Evolutionary conservation across 2,888 invertebrate genomes (phyloP).

Genomic region (Drosophila ustulata): DNA sequence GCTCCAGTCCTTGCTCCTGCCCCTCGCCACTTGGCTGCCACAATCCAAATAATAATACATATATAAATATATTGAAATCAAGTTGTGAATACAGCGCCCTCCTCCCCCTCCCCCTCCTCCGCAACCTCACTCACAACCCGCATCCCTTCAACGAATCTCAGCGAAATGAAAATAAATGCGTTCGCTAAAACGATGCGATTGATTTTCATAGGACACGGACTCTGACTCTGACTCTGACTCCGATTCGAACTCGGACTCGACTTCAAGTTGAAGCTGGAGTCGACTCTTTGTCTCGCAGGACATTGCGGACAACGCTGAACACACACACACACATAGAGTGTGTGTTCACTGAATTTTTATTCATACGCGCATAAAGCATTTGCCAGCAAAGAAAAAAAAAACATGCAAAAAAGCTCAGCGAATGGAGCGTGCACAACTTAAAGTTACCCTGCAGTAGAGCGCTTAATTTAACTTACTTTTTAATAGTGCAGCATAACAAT

Average conservation of each 20-base stretch:
- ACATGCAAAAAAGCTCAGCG: background rate
- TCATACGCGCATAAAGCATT: slow-evolving; percentile 62
- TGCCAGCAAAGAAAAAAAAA: slow-evolving; percentile 17
- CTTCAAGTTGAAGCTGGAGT: background rate
- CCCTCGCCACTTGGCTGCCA: slow-evolving; percentile 32
- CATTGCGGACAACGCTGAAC: slow-evolving; percentile 12
- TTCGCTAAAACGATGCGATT: slow-evolving; percentile 83
- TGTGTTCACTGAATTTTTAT: slow-evolving; percentile 47
- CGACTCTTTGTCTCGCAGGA: slow-evolving; percentile 27
- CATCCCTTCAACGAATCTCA: slow-evolving; percentile 59
- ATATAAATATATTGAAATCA: slow-evolving; percentile 66
- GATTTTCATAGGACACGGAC: slow-evolving; percentile 74
- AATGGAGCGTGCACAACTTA: background rate
- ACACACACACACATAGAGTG: background rate
- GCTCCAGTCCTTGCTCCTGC: background rate
- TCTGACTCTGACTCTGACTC: background rate
- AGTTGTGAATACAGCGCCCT: slow-evolving; percentile 45
- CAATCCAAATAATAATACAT: slow-evolving; percentile 63
- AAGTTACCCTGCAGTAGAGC: background rate
- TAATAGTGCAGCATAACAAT: no score
- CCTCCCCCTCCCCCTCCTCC: background rate
- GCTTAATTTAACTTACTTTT: background rate
- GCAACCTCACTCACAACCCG: background rate
- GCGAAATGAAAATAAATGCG: slow-evolving; percentile 83
- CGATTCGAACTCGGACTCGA: background rate